Percentiles rank a stretch among this genome's conserved stretches.
Evolutionary conservation across 2,888 invertebrate genomes (phyloP).

Genomic region (Heliconius erato): DNA sequence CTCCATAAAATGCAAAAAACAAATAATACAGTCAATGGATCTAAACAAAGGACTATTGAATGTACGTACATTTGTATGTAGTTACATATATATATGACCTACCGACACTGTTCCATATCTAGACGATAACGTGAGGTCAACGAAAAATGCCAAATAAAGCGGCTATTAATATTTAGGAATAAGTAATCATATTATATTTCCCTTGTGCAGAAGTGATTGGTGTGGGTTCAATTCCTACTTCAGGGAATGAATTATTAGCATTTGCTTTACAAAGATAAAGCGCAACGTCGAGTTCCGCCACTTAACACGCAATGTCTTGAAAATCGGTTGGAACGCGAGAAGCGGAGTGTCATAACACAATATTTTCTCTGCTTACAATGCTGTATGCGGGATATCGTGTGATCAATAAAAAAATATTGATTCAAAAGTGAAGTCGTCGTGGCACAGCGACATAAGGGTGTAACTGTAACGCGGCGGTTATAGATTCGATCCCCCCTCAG

Average conservation of each 20-base stretch:
- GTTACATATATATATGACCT: not conserved
- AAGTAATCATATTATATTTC: not conserved
- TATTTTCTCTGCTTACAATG: not conserved
- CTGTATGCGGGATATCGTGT: not conserved
- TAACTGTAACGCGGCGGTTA: no score
- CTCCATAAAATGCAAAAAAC: not conserved
- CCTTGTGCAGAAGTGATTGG: not conserved
- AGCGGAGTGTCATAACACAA: no score
- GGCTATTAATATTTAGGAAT: not conserved
- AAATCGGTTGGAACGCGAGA: no score
- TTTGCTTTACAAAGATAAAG: no score
- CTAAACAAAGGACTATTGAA: slow-evolving; percentile 12
- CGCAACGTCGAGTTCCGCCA: no score
- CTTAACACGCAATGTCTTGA: no score
- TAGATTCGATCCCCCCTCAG: no score
- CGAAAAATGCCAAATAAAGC: slow-evolving; percentile 7
- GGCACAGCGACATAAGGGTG: no score
- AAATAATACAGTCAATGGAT: not conserved
- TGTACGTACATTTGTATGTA: not conserved
- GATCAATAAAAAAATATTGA: not conserved
- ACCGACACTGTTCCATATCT: slow-evolving; percentile 18
- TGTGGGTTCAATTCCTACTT: not conserved
- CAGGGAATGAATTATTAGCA: no score
- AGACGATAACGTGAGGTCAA: slow-evolving; percentile 3
- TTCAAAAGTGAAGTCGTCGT: not conserved